Evolutionary conservation across 2,888 invertebrate species (phyloP).

Genomic region (Dryomyza anilis): DNA sequence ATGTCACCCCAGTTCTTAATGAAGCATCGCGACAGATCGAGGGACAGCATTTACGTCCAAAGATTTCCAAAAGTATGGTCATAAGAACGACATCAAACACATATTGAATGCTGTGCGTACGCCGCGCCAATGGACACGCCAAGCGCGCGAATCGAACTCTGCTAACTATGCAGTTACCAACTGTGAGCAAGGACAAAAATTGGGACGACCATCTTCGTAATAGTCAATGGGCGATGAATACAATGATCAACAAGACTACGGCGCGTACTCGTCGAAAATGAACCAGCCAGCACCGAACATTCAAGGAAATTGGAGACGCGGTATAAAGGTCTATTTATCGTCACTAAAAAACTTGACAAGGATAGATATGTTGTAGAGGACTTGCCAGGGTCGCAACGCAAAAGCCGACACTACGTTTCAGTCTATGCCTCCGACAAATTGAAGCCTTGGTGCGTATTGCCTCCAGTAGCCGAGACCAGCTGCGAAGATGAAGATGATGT

Average conservation of each 20-base stretch:
- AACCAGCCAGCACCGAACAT: no score
- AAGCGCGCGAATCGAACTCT: no score
- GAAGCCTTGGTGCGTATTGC: constrained; percentile 30
- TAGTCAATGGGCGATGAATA: neutral
- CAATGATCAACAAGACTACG: neutral
- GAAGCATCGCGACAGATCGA: neutral
- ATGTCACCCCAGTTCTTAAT: neutral
- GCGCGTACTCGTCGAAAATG: neutral
- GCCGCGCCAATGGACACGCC: no score
- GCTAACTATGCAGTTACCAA: neutral
- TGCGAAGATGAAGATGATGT: neutral
- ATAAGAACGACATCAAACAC: neutral
- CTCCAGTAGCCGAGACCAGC: no score
- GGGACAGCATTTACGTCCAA: no score
- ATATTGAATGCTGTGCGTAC: neutral
- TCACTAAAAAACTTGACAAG: constrained; percentile 33
- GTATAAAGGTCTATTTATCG: no score
- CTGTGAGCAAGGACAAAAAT: neutral
- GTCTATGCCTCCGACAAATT: constrained; percentile 32
- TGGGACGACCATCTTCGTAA: neutral
- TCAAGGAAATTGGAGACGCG: no score
- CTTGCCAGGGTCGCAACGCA: constrained; percentile 31
- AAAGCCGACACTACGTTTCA: constrained; percentile 32
- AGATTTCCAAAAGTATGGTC: no score
- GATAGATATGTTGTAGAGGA: constrained; percentile 37